phyloP scores from a whole-genome alignment of 2,888 invertebrate species.

The Julus scanicus region DNA sequence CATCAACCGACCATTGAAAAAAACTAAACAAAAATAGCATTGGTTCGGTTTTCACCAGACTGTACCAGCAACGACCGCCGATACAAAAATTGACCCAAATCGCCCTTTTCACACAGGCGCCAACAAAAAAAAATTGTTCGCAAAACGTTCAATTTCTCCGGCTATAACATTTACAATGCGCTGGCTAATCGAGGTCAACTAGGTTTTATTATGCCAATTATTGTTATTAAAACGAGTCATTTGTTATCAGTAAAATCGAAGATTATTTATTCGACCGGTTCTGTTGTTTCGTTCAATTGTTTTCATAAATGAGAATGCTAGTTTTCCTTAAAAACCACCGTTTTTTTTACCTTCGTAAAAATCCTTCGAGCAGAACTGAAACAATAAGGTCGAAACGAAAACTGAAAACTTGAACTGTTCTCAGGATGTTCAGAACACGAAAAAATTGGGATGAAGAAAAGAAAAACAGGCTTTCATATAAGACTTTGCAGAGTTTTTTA shows the following conservation, averaged over 20 bases:
- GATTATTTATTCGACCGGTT: conserved; percentile 19
- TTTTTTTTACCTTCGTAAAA: background rate
- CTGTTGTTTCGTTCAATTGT: background rate
- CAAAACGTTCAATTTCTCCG: background rate
- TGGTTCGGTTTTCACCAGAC: background rate
- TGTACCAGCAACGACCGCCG: background rate
- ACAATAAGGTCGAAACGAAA: conserved; percentile 19
- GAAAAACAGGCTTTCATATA: background rate
- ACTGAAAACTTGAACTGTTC: background rate
- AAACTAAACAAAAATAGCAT: background rate
- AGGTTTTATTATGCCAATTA: background rate
- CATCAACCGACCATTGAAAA: background rate
- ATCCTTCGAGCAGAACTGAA: background rate
- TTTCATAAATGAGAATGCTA: background rate
- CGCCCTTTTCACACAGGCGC: background rate
- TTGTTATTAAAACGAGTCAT: conserved; percentile 2
- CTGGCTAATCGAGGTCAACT: background rate
- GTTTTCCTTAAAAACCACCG: background rate
- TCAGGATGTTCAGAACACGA: background rate
- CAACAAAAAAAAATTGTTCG: background rate
- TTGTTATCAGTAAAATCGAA: background rate
- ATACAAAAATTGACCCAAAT: conserved; percentile 1
- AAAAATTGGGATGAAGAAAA: background rate
- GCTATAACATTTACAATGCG: background rate
- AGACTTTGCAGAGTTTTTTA: background rate